Conservation (phyloP, 2,888 invertebrate species). For the Clunio marinus region DNA sequence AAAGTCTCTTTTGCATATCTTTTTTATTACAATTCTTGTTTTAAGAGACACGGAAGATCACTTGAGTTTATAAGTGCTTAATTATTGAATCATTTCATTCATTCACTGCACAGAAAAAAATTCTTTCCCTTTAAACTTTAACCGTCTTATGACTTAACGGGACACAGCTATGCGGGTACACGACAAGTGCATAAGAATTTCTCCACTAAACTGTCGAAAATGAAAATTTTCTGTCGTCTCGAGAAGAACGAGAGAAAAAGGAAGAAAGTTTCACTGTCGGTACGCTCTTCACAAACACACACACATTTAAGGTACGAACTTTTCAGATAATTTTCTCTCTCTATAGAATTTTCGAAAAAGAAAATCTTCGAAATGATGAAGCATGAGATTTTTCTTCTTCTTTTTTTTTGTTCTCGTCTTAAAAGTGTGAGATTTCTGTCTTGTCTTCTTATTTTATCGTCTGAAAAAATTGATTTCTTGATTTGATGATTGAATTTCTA, state of each 20-base stretch:
- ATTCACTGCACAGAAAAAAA: not conserved
- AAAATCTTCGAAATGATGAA: slow-evolving; percentile 29
- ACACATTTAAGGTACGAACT: not conserved
- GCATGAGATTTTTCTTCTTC: slow-evolving; percentile 35
- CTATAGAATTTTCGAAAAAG: slow-evolving; percentile 12
- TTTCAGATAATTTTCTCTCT: slow-evolving; percentile 9
- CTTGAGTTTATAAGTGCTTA: not conserved
- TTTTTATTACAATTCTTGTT: not conserved
- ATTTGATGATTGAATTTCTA: no score
- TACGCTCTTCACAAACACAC: not conserved
- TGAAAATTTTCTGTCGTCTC: not conserved
- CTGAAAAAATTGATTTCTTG: not conserved
- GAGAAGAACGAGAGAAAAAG: not conserved
- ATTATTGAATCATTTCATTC: not conserved
- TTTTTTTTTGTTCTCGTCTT: no score
- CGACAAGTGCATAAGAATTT: slow-evolving; percentile 32
- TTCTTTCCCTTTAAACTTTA: not conserved
- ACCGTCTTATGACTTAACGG: not conserved
- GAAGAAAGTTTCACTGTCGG: not conserved
- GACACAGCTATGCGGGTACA: slow-evolving; percentile 1
- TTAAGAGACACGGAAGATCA: no score
- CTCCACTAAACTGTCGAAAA: slow-evolving; percentile 33
- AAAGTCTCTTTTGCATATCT: not conserved
- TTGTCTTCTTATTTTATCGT: slow-evolving; percentile 23
- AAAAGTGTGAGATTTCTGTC: not conserved